These are phyloP conservation scores for Gouania willdenowi DNA, from an alignment of 2,797 vertebrate species.

Conservation along the genomic window DNA sequence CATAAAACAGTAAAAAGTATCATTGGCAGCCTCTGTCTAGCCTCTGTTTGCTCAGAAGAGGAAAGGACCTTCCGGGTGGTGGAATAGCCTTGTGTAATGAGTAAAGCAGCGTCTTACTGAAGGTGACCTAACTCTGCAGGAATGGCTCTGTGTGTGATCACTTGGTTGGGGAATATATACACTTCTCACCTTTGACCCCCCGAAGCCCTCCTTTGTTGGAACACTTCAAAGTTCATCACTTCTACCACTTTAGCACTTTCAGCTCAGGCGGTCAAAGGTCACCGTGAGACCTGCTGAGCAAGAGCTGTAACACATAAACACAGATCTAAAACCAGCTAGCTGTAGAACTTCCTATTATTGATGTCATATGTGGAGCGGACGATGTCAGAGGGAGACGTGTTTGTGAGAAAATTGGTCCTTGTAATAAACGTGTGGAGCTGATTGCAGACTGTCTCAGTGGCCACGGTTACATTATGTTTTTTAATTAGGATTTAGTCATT, in stretches of 20 bases:
- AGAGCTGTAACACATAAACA: conserved; percentile 36
- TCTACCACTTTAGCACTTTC: conserved; percentile 45
- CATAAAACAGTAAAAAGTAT: no score
- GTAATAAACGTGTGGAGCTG: conserved; percentile 31
- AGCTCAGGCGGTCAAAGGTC: conserved; percentile 51
- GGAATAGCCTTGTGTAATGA: conserved; percentile 26
- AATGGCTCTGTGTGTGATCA: conserved; percentile 49
- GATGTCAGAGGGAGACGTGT: no score
- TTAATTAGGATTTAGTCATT: no score
- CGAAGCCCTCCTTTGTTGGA: conserved; percentile 28
- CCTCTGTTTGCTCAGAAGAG: conserved; percentile 28
- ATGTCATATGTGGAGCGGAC: no score
- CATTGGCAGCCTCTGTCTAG: conserved; percentile 24
- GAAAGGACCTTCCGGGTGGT: conserved; percentile 39
- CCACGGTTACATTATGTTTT: no score
- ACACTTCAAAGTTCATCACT: conserved; percentile 71
- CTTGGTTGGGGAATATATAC: conserved; percentile 50
- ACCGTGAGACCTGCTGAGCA: conserved; percentile 29
- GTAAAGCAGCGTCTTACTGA: conserved; percentile 27
- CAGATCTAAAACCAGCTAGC: conserved; percentile 1
- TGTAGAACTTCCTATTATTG: no score
- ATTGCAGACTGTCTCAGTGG: conserved; percentile 23
- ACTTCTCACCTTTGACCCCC: conserved; percentile 65
- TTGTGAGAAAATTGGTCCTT: no score
- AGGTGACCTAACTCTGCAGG: conserved; percentile 57